Base-by-base conservation (phyloP, 1,140 invertebrate genomes). In the Sitophilus oryzae region DNA sequence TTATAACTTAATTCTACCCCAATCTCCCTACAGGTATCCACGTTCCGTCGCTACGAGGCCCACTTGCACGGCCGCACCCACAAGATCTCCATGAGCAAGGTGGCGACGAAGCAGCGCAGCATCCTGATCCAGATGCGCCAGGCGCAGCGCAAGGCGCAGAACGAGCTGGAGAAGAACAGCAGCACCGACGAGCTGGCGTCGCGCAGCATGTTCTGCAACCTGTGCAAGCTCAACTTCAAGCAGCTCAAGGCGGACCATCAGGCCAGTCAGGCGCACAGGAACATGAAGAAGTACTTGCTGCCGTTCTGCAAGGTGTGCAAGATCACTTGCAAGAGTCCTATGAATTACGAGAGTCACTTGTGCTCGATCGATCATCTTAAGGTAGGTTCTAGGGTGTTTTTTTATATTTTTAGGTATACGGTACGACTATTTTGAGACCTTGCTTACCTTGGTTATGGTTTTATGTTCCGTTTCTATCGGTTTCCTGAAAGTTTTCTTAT, bases 241-340 rank as follows among this genome's bases (percentile, higher is more conserved):
- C 86, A 86, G 60, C 76, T 82, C 9, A 84, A 86, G 63, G 79
- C 81, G 43, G 79, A 84, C 36, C 88, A 91, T 74, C 82, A 86
- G 62, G 72, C 79, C 25, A 88, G 85, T 6, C 81, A 86, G 52
- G 80, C 83, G 4, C 88, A 90, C 71, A 79, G 84, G 66, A 84
- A 84, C 60, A 89, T 90, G 76, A 87, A 86, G 67, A 81, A 85
- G 63, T 88, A 89, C 70, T 72, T 90, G n/a, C 82, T 85, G 73
- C 86, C 86, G 0, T 84, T 82, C 64, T 90, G 87, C 62, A 82
- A 82, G 59, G 74, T 82, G 30, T 86, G 84, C 68, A 80, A 80
- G 18, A 71, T 86, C 46, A 79, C 80, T 11, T 89, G 88, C 71
- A 84, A 85, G 48, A 86, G 85, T 52, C 85, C 86, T 6, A 89